phyloP scores from a whole-genome alignment of 2,888 invertebrate genomes.

The Heliothis peltigera region DNA sequence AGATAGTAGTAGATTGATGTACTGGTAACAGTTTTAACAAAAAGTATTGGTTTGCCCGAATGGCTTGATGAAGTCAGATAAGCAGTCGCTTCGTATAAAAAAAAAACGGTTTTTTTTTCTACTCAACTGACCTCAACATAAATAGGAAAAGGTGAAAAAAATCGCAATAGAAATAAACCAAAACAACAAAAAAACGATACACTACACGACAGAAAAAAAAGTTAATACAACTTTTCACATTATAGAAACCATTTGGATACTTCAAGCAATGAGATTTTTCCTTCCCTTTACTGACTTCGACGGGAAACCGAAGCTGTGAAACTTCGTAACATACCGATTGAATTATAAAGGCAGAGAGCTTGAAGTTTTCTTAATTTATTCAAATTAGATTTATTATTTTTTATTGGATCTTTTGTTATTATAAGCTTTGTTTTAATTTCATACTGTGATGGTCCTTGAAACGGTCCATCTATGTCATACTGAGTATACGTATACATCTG shows the following conservation, averaged over 20 bases:
- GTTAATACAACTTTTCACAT: constrained; percentile 2
- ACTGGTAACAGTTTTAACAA: no score
- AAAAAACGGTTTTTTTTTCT: no score
- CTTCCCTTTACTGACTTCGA: background rate
- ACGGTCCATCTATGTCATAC: no score
- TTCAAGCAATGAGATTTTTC: background rate
- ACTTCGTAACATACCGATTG: constrained; percentile 45
- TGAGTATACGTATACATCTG: no score
- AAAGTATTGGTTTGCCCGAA: no score
- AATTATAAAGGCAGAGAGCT: constrained; percentile 39
- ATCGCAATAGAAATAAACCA: background rate
- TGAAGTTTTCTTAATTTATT: constrained; percentile 42
- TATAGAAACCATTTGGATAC: constrained; percentile 1
- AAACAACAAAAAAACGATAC: background rate
- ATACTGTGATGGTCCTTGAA: background rate
- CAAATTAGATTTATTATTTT: background rate
- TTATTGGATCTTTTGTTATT: constrained; percentile 16
- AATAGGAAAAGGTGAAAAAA: background rate
- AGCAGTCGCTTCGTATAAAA: no score
- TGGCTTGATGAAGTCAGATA: no score
- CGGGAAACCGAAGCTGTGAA: background rate
- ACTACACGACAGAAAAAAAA: background rate
- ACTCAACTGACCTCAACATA: background rate
- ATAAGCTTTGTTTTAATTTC: background rate
- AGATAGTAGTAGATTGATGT: no score